Base-by-base conservation (phyloP, 2,888 invertebrate genomes). In the Entomobrya proxima region DNA sequence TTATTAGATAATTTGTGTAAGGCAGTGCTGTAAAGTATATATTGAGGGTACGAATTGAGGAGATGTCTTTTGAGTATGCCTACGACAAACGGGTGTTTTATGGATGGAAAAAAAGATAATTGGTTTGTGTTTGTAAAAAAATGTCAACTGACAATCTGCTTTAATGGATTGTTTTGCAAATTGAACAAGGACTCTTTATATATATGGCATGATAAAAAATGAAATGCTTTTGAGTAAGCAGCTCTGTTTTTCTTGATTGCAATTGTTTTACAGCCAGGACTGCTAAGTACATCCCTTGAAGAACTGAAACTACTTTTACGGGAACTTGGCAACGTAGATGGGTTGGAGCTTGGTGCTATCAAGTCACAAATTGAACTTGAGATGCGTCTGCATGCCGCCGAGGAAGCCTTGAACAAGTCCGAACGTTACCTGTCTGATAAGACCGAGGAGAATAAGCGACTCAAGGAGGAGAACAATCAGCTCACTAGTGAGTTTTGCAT, bases 371-470 rank as follows among this genome's bases (percentile, higher is more conserved):
- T 90, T 67, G 91, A 91, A 81, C 90, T 91, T 67, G 92, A 92
- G 89, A 91, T 92, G 76, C 91, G 92, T 86, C 91, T 92, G 27
- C 92, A 92, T 88, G 90, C 91, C 61, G 91, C 92, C 7, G 91
- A 92, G 87, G 92, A 92, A 85, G 90, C 91, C 90, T 93, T 96
- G 77, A 96, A 96, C 72, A 95, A 95, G 89, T 94, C 96, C 18
- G 94, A 95, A 83, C 94, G 95, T 30, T 94, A 96, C 77, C 94
- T 96, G 7, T 93, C 95, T 87, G 96, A 96, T 89, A 93, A 96
- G 79, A 96, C 96, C 91, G 94, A 96, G 30, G 96, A 97, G 92
- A 94, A 97, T 69, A 95, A 96, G 90, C 94, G 95, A 91, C 95
- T 96, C 91, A 95, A 95, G 84, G 96, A 96, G 87, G 93, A 95